Conservation (phyloP, 2,888 invertebrate genomes). For the Phalera bucephala region DNA sequence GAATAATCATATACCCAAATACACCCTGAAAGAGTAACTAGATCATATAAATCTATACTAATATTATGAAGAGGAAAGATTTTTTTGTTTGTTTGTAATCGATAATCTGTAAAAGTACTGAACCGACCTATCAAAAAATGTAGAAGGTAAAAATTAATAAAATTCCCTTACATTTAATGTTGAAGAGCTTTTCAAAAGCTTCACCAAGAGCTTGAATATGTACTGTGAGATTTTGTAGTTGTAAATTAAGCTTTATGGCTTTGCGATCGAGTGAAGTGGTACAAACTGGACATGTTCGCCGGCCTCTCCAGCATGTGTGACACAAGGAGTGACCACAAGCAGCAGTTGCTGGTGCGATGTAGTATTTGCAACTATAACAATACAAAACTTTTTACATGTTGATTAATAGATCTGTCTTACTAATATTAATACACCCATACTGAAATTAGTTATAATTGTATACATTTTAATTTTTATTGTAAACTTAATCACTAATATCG, state of each 20-base stretch:
- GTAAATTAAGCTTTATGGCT: constrained; percentile 48
- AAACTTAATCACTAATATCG: no score
- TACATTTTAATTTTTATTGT: no score
- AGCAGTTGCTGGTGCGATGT: constrained; percentile 58
- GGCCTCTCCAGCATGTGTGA: constrained; percentile 59
- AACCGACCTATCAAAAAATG: no score
- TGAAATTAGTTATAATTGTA: no score
- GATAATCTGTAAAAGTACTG: no score
- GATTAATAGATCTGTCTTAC: no score
- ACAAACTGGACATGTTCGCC: constrained; percentile 55
- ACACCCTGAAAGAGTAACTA: not conserved
- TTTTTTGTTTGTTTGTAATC: no score
- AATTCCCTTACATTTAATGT: constrained; percentile 52
- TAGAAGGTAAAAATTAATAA: constrained; percentile 2
- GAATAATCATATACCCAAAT: not conserved
- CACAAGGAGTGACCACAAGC: constrained; percentile 67
- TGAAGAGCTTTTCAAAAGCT: constrained; percentile 57
- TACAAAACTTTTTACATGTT: not conserved
- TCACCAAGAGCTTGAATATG: constrained; percentile 47
- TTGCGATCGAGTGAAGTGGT: constrained; percentile 42
- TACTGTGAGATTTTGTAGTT: constrained; percentile 49
- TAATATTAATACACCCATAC: no score
- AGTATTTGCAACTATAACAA: constrained; percentile 64
- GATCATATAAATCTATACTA: no score
- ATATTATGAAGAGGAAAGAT: not conserved